Evolutionary conservation across 2,797 vertebrate genomes (phyloP).

Genomic region (Sternotherus odoratus): DNA sequence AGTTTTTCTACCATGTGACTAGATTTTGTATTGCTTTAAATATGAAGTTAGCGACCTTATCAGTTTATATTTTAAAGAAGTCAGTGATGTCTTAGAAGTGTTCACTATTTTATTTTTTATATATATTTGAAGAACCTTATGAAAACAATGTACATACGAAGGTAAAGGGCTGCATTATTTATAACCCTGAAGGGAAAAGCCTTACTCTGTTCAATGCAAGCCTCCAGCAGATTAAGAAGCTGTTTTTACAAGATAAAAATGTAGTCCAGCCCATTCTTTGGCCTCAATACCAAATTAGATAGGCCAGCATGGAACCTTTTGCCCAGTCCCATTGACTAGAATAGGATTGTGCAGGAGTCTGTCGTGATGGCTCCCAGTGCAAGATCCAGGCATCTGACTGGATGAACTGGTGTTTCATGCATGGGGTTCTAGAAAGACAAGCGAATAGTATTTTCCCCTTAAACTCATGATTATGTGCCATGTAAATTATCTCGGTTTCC

Average conservation of each 20-base stretch:
- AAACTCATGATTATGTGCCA: neutral
- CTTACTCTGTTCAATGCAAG: neutral
- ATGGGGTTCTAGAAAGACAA: neutral
- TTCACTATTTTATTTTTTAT: neutral
- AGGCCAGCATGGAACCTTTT: neutral
- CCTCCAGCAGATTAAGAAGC: neutral
- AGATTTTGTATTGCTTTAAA: neutral
- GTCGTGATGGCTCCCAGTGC: neutral
- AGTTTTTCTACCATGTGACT: neutral
- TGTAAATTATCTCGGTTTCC: neutral
- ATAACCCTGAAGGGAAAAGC: neutral
- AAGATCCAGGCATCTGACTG: neutral
- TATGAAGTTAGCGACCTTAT: neutral
- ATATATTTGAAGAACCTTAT: neutral
- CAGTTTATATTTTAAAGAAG: neutral
- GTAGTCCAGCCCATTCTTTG: neutral
- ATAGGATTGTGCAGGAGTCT: fast-evolving
- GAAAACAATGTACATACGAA: neutral
- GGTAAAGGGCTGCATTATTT: neutral
- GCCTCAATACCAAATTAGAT: neutral
- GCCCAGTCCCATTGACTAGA: neutral
- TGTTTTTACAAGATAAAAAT: neutral
- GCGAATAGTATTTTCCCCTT: neutral
- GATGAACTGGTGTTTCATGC: neutral
- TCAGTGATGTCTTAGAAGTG: neutral